Evolutionary conservation across 2,113 vertebrate species (phyloP).

Genomic region (Tetraodon nigroviridis): DNA sequence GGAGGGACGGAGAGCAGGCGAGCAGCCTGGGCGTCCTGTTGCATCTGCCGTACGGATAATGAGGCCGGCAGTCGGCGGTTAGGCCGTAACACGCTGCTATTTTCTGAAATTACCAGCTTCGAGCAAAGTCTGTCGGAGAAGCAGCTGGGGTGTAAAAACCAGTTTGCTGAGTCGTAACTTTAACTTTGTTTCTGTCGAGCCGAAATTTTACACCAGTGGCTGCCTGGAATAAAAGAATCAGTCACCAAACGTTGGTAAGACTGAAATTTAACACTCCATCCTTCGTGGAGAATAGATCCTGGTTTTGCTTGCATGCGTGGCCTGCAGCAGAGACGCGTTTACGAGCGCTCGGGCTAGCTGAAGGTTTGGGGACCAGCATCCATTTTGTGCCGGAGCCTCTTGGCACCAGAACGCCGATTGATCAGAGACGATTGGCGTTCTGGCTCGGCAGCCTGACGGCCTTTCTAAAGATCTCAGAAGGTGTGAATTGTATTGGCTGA

Average conservation of each 20-base stretch:
- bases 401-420: no score
- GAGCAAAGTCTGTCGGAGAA: conserved; percentile 34
- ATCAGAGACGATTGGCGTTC: no score
- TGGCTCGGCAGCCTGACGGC: no score
- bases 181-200: conserved; percentile 18
- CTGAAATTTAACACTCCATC: conserved; percentile 16
- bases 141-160: conserved; percentile 8
- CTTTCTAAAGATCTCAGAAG: no score
- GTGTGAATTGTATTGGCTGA: no score
- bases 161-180: conserved; percentile 36
- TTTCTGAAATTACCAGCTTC: conserved; percentile 48
- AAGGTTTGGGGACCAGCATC: no score
- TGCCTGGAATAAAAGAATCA: conserved; percentile 10
- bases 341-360: conserved; percentile 13
- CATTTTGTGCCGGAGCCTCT: no score
- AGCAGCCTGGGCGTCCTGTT: conserved; percentile 7
- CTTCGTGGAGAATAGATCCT: conserved; percentile 12
- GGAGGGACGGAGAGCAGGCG: conserved; percentile 27
- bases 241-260: conserved; percentile 3
- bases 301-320: conserved; percentile 7
- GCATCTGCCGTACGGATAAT: conserved; percentile 23
- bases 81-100: conserved; percentile 32
- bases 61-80: conserved; percentile 24
- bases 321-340: conserved; percentile 12
- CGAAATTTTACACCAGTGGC: conserved; percentile 1